A percentile compares a stretch with the other conserved stretches of the same genome.
Evolutionary conservation across 2,888 invertebrate species (phyloP).

Genomic region (Luffia ferchaultella): DNA sequence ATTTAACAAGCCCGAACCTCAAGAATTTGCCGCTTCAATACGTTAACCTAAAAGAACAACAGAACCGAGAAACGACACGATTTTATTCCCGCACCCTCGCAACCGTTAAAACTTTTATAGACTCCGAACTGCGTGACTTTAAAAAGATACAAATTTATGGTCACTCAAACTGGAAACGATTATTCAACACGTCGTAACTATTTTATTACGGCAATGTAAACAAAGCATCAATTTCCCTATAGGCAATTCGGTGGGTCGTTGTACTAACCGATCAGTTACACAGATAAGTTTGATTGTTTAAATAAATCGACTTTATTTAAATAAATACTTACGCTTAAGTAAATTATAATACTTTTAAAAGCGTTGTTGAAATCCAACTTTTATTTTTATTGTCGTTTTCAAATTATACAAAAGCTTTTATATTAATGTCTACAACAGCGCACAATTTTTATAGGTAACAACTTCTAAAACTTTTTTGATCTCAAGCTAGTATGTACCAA

Average conservation of each 20-base stretch:
- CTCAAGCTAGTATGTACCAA: neutral
- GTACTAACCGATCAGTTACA: neutral
- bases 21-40: too few species aligned
- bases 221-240: slow-evolving; percentile 43
- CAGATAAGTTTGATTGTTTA: neutral
- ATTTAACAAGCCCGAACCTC: too few species aligned
- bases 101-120: slow-evolving; percentile 62
- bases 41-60: slow-evolving; percentile 11
- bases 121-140: slow-evolving; percentile 60
- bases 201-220: slow-evolving; percentile 59
- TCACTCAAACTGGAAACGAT: slow-evolving; percentile 60
- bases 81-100: slow-evolving; percentile 52
- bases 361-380: too few species aligned
- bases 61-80: slow-evolving; percentile 38
- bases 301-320: neutral
- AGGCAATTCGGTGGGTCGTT: neutral
- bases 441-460: neutral
- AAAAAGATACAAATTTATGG: slow-evolving; percentile 65
- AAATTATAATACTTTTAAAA: too few species aligned
- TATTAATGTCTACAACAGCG: neutral
- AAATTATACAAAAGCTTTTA: too few species aligned
- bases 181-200: slow-evolving; percentile 64
- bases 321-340: too few species aligned
- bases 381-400: too few species aligned
- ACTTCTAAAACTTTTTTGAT: neutral